Percentiles rank a stretch among this genome's conserved stretches.
These are phyloP conservation scores for Triplophysa bombifrons DNA, from an alignment of 2,797 vertebrate genomes.

Conservation along the genomic window DNA sequence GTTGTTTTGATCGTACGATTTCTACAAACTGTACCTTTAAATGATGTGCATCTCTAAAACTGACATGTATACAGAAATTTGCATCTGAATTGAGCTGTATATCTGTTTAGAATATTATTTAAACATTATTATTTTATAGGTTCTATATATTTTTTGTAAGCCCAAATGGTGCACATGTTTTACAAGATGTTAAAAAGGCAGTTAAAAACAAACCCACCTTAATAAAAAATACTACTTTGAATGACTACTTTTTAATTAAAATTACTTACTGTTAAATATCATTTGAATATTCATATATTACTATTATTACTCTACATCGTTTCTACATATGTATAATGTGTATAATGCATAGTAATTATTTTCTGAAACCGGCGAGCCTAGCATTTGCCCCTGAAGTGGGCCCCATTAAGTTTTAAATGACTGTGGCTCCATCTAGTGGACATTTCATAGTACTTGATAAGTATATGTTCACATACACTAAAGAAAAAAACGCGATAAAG, in stretches of 20 bases:
- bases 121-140: no score
- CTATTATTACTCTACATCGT: background rate
- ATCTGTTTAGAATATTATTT: background rate
- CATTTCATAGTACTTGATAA: background rate
- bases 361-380: background rate
- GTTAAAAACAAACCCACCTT: no score
- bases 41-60: background rate
- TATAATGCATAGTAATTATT: no score
- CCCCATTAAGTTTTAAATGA: background rate
- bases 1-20: no score
- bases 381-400: background rate
- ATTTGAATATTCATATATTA: background rate
- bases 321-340: background rate
- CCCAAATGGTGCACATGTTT: no score
- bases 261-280: no score
- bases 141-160: no score
- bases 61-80: background rate
- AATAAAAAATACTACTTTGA: no score
- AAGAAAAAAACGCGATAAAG: background rate
- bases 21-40: background rate
- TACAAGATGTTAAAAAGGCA: no score
- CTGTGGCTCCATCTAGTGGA: slow-evolving; percentile 28
- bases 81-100: background rate
- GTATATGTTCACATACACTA: no score
- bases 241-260: no score